Evolutionary conservation across 2,113 vertebrate species (phyloP).

Genomic region (Oryzias celebensis): DNA sequence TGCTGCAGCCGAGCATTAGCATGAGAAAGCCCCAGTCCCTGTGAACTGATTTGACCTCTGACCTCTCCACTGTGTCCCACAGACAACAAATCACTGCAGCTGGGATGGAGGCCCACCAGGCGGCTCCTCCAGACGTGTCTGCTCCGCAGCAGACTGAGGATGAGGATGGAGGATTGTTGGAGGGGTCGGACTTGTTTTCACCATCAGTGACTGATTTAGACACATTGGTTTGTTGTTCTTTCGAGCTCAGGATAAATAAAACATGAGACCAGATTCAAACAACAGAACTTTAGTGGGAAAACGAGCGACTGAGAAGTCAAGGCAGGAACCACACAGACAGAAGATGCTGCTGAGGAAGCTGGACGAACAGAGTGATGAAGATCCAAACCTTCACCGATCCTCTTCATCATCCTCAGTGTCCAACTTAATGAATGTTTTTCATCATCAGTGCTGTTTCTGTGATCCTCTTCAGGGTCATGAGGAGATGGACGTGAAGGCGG

Average conservation of each 20-base stretch:
- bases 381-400: no score
- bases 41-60: slow-evolving; percentile 86
- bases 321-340: no score
- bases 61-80: slow-evolving; percentile 74
- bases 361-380: no score
- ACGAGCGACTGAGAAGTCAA: no score
- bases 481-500: no score
- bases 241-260: slow-evolving; percentile 20
- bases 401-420: no score
- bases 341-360: no score
- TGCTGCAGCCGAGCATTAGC: slow-evolving; percentile 72
- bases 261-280: background rate
- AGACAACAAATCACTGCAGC: slow-evolving; percentile 84
- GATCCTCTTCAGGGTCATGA: no score
- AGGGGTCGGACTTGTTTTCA: slow-evolving; percentile 54
- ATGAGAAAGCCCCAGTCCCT: slow-evolving; percentile 83
- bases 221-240: slow-evolving; percentile 18
- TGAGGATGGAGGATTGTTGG: slow-evolving; percentile 64
- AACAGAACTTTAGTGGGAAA: no score
- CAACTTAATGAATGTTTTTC: no score
- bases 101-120: slow-evolving; percentile 61
- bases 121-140: slow-evolving; percentile 60
- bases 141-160: slow-evolving; percentile 47
- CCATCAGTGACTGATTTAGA: slow-evolving; percentile 53
- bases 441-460: no score